Conservation (phyloP, 1,140 invertebrate species). For the Chlorops oryzae region DNA sequence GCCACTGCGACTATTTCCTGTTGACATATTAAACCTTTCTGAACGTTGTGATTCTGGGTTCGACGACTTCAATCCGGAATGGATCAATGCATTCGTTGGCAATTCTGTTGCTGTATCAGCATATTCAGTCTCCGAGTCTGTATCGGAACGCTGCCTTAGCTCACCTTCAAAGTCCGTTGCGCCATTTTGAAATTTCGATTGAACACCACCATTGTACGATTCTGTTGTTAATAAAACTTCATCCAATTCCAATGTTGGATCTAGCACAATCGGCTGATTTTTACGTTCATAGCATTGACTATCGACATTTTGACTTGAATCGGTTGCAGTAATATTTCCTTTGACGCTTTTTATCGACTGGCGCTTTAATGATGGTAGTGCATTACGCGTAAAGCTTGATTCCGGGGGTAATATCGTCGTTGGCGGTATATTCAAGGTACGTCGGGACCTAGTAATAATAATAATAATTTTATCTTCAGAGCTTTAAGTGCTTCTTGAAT, state of each 20-base stretch:
- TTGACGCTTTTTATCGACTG: conserved; percentile 15
- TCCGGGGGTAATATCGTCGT: conserved; percentile 8
- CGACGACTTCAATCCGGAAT: neutral
- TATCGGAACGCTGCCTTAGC: neutral
- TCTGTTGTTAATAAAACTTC: neutral
- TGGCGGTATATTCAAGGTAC: conserved; percentile 29
- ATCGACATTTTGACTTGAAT: neutral
- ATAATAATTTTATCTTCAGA: conserved; percentile 3
- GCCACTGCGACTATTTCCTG: conserved; percentile 11
- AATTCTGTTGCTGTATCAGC: conserved; percentile 9
- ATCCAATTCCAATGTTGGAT: neutral
- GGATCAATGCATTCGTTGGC: neutral
- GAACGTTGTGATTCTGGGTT: conserved; percentile 2
- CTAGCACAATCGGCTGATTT: neutral
- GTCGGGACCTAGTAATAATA: conserved; percentile 24
- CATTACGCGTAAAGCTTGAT: conserved; percentile 13
- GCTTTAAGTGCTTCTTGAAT: no score
- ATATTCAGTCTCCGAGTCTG: neutral
- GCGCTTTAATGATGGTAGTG: conserved; percentile 20
- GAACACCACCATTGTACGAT: neutral
- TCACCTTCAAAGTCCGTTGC: neutral
- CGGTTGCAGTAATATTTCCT: neutral
- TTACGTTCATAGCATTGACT: neutral
- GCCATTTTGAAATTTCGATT: neutral
- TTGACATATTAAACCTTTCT: conserved; percentile 22